A percentile compares a stretch with the other conserved stretches of the same genome.
Evolutionary conservation across 2,113 vertebrate genomes (phyloP).

Genomic region (Isurus oxyrinchus): DNA sequence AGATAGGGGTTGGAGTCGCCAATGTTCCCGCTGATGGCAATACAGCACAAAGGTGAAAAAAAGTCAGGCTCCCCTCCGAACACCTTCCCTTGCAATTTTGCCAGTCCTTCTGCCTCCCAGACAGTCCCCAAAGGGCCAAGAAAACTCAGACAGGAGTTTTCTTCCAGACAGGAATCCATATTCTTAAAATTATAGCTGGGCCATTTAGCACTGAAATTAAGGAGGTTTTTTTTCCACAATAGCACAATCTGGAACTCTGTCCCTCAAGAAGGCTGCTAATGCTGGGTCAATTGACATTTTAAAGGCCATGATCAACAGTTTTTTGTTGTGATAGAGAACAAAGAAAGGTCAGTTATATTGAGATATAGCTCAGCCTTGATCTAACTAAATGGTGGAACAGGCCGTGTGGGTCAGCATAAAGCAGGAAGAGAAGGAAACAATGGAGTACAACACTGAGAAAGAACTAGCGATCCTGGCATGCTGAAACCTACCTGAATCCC

Average conservation of each 20-base stretch:
- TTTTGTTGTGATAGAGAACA: not conserved
- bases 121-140: too few relatives aligned
- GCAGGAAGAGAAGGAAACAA: not conserved
- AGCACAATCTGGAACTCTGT: not conserved
- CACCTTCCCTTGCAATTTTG: too few relatives aligned
- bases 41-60: too few relatives aligned
- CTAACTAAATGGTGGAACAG: too few relatives aligned
- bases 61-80: too few relatives aligned
- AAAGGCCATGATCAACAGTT: not conserved
- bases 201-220: not conserved
- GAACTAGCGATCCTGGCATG: not conserved
- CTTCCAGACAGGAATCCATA: too few relatives aligned
- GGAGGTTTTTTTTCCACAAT: not conserved
- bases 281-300: not conserved
- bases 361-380: not conserved
- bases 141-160: too few relatives aligned
- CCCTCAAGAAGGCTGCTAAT: too few relatives aligned
- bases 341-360: not conserved
- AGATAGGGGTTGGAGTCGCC: too few relatives aligned
- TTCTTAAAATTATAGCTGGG: not conserved
- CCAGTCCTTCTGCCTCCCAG: too few relatives aligned
- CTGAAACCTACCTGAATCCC: not conserved
- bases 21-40: too few relatives aligned
- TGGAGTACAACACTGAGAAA: not conserved
- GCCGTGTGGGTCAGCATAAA: not conserved